Evolutionary conservation across 2,113 vertebrate genomes (phyloP), one percentile per base, ranked within the genome.

Genomic region (Tachycineta bicolor): DNA sequence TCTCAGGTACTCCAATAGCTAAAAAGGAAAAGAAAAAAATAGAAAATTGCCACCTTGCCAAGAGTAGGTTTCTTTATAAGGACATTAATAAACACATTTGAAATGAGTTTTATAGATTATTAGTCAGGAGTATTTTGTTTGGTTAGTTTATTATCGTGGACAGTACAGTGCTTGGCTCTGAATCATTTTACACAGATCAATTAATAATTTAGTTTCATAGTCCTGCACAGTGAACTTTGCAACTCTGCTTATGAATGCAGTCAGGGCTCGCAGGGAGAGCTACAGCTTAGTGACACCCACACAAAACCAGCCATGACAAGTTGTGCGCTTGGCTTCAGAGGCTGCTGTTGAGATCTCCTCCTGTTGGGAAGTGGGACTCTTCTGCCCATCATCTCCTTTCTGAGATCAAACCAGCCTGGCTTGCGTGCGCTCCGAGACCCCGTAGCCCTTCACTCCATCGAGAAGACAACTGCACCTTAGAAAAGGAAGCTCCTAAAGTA

Each of bases 301-400:
- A 60, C 56, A 60, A n/a, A 63, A 9, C 3, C 34, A 60, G 59
- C 65, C 0, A 2, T 44, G 69, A 47, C 31, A 23, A 88, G 69
- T 17, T 73, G 60, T 39, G 55, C 1, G 3, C 78, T 78, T 43
- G 73, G 5, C 69, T 79, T 83, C 13, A 68, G 58, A 62, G 53
- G 49, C 65, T 56, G 81, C 63, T 79, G 67, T 41, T 56, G 83
- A 67, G 83, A 58, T 56, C n/a, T 77, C 47, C 62, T 69, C 50
- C 46, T 29, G 24, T 93, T 95, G 86, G 83, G 95, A 96, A 94
- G 91, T 49, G 77, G 60, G 83, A 60, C 55, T 87, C 87, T 93
- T 90, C 96, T 96, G 92, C 85, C 90, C 56, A 21, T 94, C 93
- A 43, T 56, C 49, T 43, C 6, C 59, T 82, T 87, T 37, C 76